These are phyloP conservation scores for Cynocephalus volans DNA, from an alignment of 2,113 vertebrate genomes.

Conservation along the genomic window DNA sequence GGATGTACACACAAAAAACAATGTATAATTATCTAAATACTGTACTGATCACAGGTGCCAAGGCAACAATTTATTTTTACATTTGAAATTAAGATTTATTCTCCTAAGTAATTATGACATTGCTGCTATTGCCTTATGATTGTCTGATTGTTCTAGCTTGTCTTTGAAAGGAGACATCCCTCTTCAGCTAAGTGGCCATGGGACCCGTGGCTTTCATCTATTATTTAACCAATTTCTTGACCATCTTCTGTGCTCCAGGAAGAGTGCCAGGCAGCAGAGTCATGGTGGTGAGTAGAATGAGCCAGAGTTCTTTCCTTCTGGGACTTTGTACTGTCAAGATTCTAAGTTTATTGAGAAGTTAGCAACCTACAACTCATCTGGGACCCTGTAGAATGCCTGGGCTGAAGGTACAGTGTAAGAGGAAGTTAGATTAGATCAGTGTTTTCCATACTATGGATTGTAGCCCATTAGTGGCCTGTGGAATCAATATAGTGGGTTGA, in stretches of 20 bases:
- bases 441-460: neutral
- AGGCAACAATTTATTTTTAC: neutral
- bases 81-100: slow-evolving; percentile 44
- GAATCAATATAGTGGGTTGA: neutral
- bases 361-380: neutral
- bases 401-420: neutral
- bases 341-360: neutral
- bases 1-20: neutral
- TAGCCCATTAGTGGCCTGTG: neutral
- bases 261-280: neutral
- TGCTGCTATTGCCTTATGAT: neutral
- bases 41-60: neutral
- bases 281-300: neutral
- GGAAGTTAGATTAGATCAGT: neutral
- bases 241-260: neutral
- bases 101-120: neutral
- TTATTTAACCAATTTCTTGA: neutral
- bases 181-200: neutral
- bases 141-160: neutral
- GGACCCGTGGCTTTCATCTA: neutral
- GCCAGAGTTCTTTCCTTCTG: neutral
- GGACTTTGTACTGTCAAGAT: neutral
- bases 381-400: neutral
- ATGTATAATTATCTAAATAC: neutral
- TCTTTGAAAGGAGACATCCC: neutral